These are phyloP conservation scores for Polymixis lichenea DNA, from an alignment of 2,888 invertebrate species.

Conservation along the genomic window DNA sequence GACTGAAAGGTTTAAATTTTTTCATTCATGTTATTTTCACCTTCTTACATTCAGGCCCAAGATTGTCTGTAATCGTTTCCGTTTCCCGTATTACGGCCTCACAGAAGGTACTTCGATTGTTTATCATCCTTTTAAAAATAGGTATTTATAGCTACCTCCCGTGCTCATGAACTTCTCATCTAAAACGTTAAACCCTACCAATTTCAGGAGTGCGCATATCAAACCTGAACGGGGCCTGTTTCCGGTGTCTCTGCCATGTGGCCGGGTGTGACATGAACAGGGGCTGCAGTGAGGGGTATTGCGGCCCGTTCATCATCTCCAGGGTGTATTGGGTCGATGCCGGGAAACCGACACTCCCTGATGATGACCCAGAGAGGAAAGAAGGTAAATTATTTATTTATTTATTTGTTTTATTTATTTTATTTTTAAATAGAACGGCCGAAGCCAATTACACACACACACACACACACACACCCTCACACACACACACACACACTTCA, in stretches of 20 bases:
- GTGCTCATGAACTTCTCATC: background rate
- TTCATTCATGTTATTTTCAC: no score
- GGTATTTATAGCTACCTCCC: background rate
- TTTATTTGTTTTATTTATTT: no score
- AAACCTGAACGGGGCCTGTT: slow-evolving; percentile 88
- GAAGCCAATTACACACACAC: no score
- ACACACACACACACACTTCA: no score
- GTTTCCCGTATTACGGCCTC: no score
- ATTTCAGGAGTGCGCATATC: slow-evolving; percentile 82
- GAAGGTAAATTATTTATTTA: slow-evolving; percentile 84
- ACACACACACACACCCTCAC: no score
- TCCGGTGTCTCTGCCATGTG: slow-evolving; percentile 91
- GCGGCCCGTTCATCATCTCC: slow-evolving; percentile 92
- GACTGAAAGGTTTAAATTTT: no score
- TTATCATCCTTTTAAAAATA: background rate
- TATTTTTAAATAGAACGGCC: no score
- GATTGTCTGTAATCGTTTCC: no score
- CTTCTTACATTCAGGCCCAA: no score
- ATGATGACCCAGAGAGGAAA: slow-evolving; percentile 89
- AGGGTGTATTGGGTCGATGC: slow-evolving; percentile 92
- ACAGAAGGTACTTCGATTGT: background rate
- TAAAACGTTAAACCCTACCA: background rate
- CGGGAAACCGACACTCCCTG: slow-evolving; percentile 90
- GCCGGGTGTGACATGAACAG: slow-evolving; percentile 89
- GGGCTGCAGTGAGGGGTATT: slow-evolving; percentile 90